These are phyloP conservation scores for Aphelinus atriplicis DNA, from an alignment of 1,140 invertebrate species.

Conservation along the genomic window DNA sequence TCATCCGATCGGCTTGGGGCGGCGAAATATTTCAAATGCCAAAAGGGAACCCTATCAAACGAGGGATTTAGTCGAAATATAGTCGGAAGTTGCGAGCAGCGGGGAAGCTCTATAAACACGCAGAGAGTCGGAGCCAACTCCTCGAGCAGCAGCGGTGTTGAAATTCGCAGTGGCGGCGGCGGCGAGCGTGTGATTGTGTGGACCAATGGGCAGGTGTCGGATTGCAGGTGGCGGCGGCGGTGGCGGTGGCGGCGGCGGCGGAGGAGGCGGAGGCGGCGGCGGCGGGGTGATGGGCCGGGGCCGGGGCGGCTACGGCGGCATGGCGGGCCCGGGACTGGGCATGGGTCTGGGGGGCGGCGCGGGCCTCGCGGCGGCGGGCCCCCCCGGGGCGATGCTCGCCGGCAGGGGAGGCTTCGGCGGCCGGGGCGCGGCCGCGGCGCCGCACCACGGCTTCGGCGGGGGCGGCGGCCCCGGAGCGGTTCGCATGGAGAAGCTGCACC, in stretches of 20 bases:
- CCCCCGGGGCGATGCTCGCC: constrained; percentile 50
- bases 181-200: background rate
- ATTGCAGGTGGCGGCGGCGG: constrained; percentile 48
- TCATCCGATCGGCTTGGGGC: too few relatives aligned
- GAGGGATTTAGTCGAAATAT: too few relatives aligned
- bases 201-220: background rate
- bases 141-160: background rate
- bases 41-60: too few relatives aligned
- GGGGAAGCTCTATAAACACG: constrained; percentile 25
- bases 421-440: constrained; percentile 50
- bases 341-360: constrained; percentile 47
- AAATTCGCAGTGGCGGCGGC: too few relatives aligned
- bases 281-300: constrained; percentile 48
- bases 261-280: constrained; percentile 24
- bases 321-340: constrained; percentile 35
- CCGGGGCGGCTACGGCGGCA: constrained; percentile 44
- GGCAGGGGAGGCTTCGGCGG: constrained; percentile 52
- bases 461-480: constrained; percentile 63
- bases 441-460: constrained; percentile 56
- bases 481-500: constrained; percentile 66
- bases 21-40: too few relatives aligned
- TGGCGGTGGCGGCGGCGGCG: constrained; percentile 39
- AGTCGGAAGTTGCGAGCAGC: constrained; percentile 9
- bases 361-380: constrained; percentile 48
- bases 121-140: background rate